phyloP scores from a whole-genome alignment of 2,888 invertebrate genomes.

The Sepioteuthis lessoniana region DNA sequence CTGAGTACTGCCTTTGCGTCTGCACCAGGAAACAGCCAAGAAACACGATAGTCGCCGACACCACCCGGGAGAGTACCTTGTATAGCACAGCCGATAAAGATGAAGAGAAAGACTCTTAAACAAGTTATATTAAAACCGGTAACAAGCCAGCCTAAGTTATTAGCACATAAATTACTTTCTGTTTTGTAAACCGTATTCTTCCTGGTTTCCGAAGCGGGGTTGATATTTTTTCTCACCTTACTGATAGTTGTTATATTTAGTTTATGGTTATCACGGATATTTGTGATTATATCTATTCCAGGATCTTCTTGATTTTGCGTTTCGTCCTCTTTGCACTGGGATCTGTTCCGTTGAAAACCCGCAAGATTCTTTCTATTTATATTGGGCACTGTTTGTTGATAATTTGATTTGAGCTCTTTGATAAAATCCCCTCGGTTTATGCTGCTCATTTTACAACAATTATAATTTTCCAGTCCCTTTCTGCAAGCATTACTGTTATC shows the following conservation, averaged over 20 bases:
- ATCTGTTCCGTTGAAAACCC: background rate
- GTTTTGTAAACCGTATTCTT: background rate
- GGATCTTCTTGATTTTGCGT: background rate
- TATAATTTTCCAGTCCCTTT: background rate
- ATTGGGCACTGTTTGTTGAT: background rate
- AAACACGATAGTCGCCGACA: background rate
- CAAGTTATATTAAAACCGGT: background rate
- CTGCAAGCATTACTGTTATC: background rate
- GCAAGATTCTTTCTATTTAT: background rate
- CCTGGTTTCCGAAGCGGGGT: background rate
- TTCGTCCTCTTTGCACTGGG: fast-evolving
- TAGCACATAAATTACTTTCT: background rate
- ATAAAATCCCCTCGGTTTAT: background rate
- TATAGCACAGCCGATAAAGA: background rate
- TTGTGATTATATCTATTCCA: background rate
- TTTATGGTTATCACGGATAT: background rate
- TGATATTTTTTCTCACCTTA: background rate
- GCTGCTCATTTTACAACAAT: background rate
- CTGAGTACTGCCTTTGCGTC: background rate
- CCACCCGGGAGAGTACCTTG: background rate
- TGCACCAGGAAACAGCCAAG: background rate
- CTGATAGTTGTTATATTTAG: background rate
- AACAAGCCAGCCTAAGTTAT: background rate
- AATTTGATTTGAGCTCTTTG: background rate
- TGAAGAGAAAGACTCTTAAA: background rate